Percentiles rank a stretch among this genome's conserved stretches.
These are phyloP conservation scores for Ichneumon xanthorius DNA, from an alignment of 2,888 invertebrate genomes.

Conservation along the genomic window DNA sequence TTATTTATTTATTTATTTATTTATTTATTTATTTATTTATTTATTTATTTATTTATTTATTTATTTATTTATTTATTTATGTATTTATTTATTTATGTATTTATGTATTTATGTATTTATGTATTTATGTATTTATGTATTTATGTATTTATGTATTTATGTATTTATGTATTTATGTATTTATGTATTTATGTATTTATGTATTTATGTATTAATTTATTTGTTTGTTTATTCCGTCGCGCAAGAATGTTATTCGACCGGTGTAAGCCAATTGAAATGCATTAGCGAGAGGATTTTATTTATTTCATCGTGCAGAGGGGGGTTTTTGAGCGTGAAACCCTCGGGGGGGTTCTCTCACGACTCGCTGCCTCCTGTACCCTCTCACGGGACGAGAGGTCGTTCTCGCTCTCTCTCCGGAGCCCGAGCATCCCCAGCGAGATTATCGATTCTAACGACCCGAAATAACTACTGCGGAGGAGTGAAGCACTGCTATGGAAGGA, in stretches of 20 bases:
- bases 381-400: slow-evolving; percentile 60
- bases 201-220: background rate
- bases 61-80: background rate
- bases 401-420: slow-evolving; percentile 49
- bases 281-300: slow-evolving; percentile 35
- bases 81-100: background rate
- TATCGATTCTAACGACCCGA: slow-evolving; percentile 69
- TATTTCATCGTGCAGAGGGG: slow-evolving; percentile 12
- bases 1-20: no score
- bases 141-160: background rate
- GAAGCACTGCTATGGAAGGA: slow-evolving; percentile 42
- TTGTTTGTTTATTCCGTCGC: background rate
- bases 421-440: slow-evolving; percentile 67
- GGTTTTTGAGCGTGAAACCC: slow-evolving; percentile 14
- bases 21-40: background rate
- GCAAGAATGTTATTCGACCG: slow-evolving; percentile 36
- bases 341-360: slow-evolving; percentile 58
- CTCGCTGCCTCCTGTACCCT: slow-evolving; percentile 48
- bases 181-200: slow-evolving; percentile 7
- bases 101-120: no score
- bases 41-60: background rate
- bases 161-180: no score
- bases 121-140: background rate
- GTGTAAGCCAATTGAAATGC: slow-evolving; percentile 31
- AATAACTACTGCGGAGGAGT: slow-evolving; percentile 62